Percentiles rank a stretch among this genome's conserved stretches.
Conservation (phyloP, 1,140 invertebrate species). For the Muscidifurax raptorellus region DNA sequence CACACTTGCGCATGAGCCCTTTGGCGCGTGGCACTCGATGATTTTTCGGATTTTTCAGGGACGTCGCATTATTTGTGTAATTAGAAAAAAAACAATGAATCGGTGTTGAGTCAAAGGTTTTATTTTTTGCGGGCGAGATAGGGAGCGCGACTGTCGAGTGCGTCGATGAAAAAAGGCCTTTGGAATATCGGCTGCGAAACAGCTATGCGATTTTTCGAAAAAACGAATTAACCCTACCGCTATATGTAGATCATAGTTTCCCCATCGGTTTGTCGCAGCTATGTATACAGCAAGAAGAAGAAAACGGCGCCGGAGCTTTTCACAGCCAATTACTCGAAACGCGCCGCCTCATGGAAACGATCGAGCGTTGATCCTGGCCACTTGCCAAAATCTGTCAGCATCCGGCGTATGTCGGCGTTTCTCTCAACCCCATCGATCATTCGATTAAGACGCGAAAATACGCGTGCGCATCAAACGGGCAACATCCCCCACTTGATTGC, state of each 20-base stretch:
- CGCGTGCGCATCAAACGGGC: neutral
- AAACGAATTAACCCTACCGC: too few species aligned
- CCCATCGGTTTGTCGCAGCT: neutral
- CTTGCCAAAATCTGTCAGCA: constrained; percentile 56
- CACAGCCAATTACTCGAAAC: constrained; percentile 67
- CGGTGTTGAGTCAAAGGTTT: neutral
- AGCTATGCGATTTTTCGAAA: too few species aligned
- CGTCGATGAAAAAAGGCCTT: neutral
- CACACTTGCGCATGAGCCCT: neutral
- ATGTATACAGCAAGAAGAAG: too few species aligned
- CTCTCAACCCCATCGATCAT: constrained; percentile 28
- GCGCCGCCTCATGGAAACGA: constrained; percentile 55
- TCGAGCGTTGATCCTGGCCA: constrained; percentile 57
- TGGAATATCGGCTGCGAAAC: too few species aligned
- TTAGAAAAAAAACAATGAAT: neutral
- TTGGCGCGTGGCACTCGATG: neutral
- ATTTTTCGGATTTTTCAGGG: neutral
- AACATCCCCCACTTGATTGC: neutral
- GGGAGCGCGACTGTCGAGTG: neutral
- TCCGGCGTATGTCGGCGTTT: neutral
- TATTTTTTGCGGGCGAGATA: neutral
- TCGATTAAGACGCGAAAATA: neutral
- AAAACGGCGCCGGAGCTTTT: constrained; percentile 36
- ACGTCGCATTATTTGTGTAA: neutral
- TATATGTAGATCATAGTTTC: neutral